Conservation (phyloP, 2,113 vertebrate genomes). For the pig (Sus scrofa) region DNA sequence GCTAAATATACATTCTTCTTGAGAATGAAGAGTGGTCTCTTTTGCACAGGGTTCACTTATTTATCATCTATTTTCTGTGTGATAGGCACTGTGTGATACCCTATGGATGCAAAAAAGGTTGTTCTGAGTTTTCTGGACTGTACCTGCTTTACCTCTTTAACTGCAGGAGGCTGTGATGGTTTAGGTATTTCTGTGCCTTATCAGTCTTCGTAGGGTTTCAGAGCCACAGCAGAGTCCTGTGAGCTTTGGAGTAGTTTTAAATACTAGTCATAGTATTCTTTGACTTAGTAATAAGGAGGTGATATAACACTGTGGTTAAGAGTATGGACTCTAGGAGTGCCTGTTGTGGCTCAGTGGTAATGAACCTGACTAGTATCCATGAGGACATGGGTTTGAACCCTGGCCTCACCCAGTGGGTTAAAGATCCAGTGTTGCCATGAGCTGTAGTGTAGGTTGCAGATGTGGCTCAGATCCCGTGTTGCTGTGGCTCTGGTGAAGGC, state of each 20-base stretch:
- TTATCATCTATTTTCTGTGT: neutral
- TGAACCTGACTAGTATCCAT: too few relatives aligned
- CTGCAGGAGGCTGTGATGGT: neutral
- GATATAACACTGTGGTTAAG: neutral
- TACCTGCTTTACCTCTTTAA: neutral
- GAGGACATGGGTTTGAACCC: too few relatives aligned
- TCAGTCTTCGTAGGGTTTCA: neutral
- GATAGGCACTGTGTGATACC: neutral
- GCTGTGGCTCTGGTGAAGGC: too few relatives aligned
- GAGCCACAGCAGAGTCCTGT: neutral
- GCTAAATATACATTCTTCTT: neutral
- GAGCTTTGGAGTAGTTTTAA: neutral
- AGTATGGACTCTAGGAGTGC: neutral
- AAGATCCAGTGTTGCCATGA: too few relatives aligned
- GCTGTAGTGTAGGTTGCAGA: too few relatives aligned
- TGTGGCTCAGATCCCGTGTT: too few relatives aligned
- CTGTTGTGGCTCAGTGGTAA: too few relatives aligned
- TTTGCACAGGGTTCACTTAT: neutral
- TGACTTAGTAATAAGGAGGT: neutral
- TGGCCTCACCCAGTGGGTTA: too few relatives aligned
- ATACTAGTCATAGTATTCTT: neutral
- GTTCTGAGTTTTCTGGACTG: neutral
- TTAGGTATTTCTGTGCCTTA: neutral
- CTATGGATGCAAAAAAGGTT: neutral
- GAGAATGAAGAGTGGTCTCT: neutral